Conservation (phyloP, 2,888 invertebrate genomes). For the Anodontia alba region DNA sequence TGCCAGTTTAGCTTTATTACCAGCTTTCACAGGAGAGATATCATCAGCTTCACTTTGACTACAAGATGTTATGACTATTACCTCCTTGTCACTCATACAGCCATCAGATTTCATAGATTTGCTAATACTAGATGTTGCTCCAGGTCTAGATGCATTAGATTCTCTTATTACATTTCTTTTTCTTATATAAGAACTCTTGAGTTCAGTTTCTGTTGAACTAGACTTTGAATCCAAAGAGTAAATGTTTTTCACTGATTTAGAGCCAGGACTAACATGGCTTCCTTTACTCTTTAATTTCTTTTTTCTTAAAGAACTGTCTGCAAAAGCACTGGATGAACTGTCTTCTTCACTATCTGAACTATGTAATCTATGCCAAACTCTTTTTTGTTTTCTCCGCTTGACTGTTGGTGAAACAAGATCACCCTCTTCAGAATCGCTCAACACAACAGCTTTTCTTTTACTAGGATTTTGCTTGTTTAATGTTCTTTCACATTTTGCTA, state of each 20-base stretch:
- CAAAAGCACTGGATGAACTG: background rate
- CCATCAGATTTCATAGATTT: too few species aligned
- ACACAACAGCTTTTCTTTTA: background rate
- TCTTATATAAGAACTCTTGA: slow-evolving; percentile 2
- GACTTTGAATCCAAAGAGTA: background rate
- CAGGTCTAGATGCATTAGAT: too few species aligned
- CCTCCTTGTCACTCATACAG: too few species aligned
- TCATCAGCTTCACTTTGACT: too few species aligned
- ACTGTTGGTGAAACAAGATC: background rate
- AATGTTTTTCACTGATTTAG: background rate
- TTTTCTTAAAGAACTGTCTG: background rate
- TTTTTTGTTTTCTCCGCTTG: background rate
- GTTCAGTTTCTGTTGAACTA: background rate
- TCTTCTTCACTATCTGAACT: background rate
- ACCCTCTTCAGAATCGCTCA: background rate
- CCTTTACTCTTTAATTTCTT: background rate
- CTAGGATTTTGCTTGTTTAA: background rate
- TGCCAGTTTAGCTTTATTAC: too few species aligned
- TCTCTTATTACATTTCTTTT: background rate
- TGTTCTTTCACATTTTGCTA: too few species aligned
- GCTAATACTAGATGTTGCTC: too few species aligned
- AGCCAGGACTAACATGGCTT: background rate
- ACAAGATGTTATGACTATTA: too few species aligned
- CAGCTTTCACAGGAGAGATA: too few species aligned
- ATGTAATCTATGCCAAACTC: background rate